These are phyloP conservation scores for Drosophila nigromelanica DNA, from an alignment of 1,140 invertebrate genomes.

Conservation along the genomic window DNA sequence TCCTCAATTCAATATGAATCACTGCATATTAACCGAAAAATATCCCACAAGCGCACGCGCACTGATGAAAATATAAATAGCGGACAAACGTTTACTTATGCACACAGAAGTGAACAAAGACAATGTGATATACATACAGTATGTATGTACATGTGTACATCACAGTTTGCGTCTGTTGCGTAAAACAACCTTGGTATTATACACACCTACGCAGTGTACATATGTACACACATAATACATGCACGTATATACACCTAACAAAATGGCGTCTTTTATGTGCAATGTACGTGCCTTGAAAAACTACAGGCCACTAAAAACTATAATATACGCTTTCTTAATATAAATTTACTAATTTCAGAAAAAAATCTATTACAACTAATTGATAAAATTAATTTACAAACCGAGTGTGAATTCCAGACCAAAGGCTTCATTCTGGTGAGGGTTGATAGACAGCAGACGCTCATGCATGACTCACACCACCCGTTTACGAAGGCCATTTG, in stretches of 20 bases:
- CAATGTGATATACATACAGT: conserved; percentile 19
- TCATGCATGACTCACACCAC: conserved; percentile 61
- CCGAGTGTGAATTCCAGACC: conserved; percentile 71
- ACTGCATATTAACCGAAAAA: conserved; percentile 17
- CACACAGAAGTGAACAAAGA: conserved; percentile 60
- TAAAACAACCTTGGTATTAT: conserved; percentile 22
- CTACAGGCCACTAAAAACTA: conserved; percentile 21
- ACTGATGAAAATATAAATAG: conserved; percentile 51
- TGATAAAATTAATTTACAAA: conserved; percentile 71
- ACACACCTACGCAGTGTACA: conserved; percentile 8
- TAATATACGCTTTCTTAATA: conserved; percentile 13
- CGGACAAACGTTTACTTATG: conserved; percentile 53
- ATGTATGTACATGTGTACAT: not conserved
- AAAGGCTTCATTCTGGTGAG: conserved; percentile 59
- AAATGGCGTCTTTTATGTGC: conserved; percentile 19
- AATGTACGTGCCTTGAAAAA: not conserved
- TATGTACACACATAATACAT: conserved; percentile 6
- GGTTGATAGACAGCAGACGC: conserved; percentile 56
- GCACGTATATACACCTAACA: not conserved
- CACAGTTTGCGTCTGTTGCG: conserved; percentile 13
- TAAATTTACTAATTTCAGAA: conserved; percentile 26
- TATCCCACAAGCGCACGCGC: conserved; percentile 34
- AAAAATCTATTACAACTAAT: conserved; percentile 32
- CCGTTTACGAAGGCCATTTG: conserved; percentile 61
- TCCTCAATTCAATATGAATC: conserved; percentile 56